Base-by-base conservation (phyloP, 2,888 invertebrate species). In the Lasioglossum figueresi region DNA sequence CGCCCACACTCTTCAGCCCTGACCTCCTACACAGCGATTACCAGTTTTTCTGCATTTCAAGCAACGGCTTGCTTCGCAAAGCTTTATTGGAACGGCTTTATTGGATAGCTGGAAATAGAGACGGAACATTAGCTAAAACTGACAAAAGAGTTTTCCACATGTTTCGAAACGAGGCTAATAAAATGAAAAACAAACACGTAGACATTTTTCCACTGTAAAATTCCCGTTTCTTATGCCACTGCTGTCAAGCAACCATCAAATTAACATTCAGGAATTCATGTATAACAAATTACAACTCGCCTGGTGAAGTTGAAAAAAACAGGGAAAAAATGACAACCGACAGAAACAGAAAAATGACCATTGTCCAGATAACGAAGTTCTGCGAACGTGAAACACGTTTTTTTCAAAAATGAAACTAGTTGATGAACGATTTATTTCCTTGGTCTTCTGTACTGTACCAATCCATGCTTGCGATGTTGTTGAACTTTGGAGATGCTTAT, bases 31-130 rank as follows among this genome's bases (percentile, higher is more conserved):
- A 3, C 14, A 19, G 31, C 31, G 63, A 63, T 63, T 31, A 63
- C 31, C 19, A 63, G 63, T 8, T 63, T 19, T 63, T 31, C 31
- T 63, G 63, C 63, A 63, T 63, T 31, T 19, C 31, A 31, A 63
- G 31, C 31, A 31, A 31, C 8, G 63, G 5, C 31, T 63, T 34
- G 34, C 63, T 3, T 19, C 19, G 8, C 19, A 8, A 31, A 19
- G 63, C 31, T 63, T 63, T 63, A n/a, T n/a, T n/a, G n/a, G n/a
- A 63, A 63, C 59, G 16, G 59, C 59, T 63, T 63, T 34, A 19
- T 56, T n/a, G n/a, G n/a, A n/a, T 0, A 63, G 63, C 31, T 63
- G 16, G 19, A 31, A 6, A 6, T 19, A 19, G 16, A 63, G 8
- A 31, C 31, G 63, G 31, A 63, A 63, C 2, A 8, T 31, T 63